phyloP scores from a whole-genome alignment of 1,140 invertebrate genomes.

The Andricus grossulariae region DNA sequence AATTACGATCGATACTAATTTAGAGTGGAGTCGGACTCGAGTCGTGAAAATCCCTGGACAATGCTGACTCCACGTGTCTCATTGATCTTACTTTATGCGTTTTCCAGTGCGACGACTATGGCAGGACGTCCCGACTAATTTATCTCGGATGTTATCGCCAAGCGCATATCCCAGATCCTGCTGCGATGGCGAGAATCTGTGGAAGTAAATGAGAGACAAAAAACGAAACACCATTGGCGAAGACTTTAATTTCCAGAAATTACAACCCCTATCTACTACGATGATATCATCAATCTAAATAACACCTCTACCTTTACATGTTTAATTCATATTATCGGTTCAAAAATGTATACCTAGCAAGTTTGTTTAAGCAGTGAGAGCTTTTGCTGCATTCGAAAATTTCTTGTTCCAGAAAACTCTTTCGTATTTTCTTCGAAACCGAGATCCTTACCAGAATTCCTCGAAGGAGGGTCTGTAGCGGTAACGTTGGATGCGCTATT shows the following conservation, averaged over 20 bases:
- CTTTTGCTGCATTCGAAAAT: neutral
- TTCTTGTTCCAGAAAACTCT: conserved; percentile 16
- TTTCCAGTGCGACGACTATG: conserved; percentile 39
- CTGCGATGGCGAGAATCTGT: conserved; percentile 17
- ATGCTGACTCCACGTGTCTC: conserved; percentile 44
- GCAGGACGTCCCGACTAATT: conserved; percentile 48
- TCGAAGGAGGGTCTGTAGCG: conserved; percentile 45
- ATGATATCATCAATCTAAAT: neutral
- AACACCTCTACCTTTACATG: neutral
- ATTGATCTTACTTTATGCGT: conserved; percentile 58
- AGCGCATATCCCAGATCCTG: conserved; percentile 3
- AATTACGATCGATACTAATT: conserved; percentile 68
- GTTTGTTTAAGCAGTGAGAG: neutral
- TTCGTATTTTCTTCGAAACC: conserved; percentile 16
- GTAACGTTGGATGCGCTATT: conserved; percentile 58
- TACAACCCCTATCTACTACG: neutral
- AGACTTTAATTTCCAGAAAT: conserved; percentile 20
- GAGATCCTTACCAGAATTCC: conserved; percentile 42
- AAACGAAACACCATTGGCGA: neutral
- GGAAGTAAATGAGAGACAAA: conserved; percentile 21
- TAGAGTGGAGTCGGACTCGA: conserved; percentile 42
- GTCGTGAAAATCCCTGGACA: conserved; percentile 52
- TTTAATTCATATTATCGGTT: neutral
- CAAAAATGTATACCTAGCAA: neutral
- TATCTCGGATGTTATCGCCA: conserved; percentile 42